A percentile compares a stretch with the other conserved stretches of the same genome.
Evolutionary conservation across 1,140 invertebrate species (phyloP).

Genomic region (Drosophila mojavensis): DNA sequence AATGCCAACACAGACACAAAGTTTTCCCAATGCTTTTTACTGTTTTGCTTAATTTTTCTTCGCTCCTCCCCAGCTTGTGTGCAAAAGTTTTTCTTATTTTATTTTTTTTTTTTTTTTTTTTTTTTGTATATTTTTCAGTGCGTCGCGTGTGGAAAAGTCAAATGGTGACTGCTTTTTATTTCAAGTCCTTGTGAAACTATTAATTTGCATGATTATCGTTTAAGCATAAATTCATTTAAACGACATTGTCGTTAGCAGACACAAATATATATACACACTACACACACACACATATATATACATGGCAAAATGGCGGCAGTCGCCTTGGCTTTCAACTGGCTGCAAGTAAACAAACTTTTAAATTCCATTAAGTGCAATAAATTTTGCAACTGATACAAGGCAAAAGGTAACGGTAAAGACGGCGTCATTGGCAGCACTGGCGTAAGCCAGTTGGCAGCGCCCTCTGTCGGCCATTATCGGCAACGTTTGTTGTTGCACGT

Average conservation of each 20-base stretch:
- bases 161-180: slow-evolving; percentile 20
- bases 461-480: slow-evolving; percentile 36
- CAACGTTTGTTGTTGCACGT: slow-evolving; percentile 25
- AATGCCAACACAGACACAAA: slow-evolving; percentile 41
- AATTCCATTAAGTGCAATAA: slow-evolving; percentile 80
- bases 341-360: slow-evolving; percentile 76
- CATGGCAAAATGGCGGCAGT: slow-evolving; percentile 39
- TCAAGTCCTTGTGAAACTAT: slow-evolving; percentile 52
- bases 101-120: too few relatives aligned
- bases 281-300: not conserved
- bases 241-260: slow-evolving; percentile 30
- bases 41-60: slow-evolving; percentile 15
- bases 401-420: slow-evolving; percentile 27
- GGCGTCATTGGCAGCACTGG: slow-evolving; percentile 1
- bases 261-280: too few relatives aligned
- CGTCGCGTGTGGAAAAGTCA: slow-evolving; percentile 32
- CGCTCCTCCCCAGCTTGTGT: not conserved
- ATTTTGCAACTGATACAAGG: slow-evolving; percentile 72
- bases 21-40: slow-evolving; percentile 30
- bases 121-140: slow-evolving; percentile 38
- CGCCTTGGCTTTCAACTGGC: not conserved
- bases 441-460: slow-evolving; percentile 12
- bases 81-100: slow-evolving; percentile 9
- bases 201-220: slow-evolving; percentile 77
- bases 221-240: slow-evolving; percentile 64